A percentile compares a stretch with the other conserved stretches of the same genome.
Conservation (phyloP, 2,888 invertebrate species). For the Lepas anatifera region DNA sequence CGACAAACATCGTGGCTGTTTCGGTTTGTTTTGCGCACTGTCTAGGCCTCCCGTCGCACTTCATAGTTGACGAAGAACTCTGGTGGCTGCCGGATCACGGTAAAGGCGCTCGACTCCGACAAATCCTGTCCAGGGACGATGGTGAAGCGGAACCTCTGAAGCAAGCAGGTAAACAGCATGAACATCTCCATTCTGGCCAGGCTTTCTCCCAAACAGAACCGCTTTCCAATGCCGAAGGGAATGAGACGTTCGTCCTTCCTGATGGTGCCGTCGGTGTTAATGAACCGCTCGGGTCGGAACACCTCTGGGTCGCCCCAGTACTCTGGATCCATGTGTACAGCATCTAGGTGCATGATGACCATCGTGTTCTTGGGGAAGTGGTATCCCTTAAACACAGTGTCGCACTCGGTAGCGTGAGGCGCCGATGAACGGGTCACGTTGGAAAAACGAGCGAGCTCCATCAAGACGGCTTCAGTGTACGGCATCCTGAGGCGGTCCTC, state of each 20-base stretch:
- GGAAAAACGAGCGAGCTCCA: not conserved
- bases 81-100: no score
- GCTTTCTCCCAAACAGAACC: not conserved
- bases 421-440: not conserved
- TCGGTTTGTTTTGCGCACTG: no score
- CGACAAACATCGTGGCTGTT: no score
- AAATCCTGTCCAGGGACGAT: not conserved
- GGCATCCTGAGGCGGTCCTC: not conserved
- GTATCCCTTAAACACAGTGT: not conserved
- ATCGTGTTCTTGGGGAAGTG: not conserved
- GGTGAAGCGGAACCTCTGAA: not conserved
- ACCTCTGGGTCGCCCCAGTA: not conserved
- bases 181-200: not conserved
- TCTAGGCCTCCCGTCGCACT: no score
- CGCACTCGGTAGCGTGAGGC: not conserved
- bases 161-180: not conserved
- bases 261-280: not conserved
- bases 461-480: conserved; percentile 13
- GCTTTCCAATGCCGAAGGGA: not conserved
- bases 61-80: no score
- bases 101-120: no score
- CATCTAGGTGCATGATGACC: not conserved
- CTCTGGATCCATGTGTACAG: not conserved
- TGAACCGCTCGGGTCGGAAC: conserved; percentile 10
- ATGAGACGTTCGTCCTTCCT: not conserved